A percentile compares a stretch with the other conserved stretches of the same genome.
Conservation (phyloP, 2,888 invertebrate genomes). For the Julus scandinavius region DNA sequence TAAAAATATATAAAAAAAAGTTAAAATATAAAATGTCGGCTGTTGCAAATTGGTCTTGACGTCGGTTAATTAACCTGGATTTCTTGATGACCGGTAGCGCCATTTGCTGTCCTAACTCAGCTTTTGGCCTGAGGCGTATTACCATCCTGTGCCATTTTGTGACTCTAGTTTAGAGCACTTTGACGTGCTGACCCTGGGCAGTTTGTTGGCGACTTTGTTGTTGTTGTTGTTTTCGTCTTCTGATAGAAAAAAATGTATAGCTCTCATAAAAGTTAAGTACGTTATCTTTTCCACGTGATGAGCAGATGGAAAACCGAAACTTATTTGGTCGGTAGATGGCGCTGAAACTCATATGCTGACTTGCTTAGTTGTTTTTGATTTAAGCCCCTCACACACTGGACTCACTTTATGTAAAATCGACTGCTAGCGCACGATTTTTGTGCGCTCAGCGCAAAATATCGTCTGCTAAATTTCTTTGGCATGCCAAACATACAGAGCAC, state of each 20-base stretch:
- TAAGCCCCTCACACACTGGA: too few species aligned
- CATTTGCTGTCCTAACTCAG: neutral
- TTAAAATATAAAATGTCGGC: neutral
- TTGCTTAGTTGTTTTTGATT: too few species aligned
- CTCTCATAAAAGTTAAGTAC: neutral
- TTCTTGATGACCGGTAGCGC: neutral
- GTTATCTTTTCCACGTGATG: neutral
- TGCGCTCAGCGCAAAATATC: too few species aligned
- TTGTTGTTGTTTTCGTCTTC: neutral
- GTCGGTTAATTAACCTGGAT: neutral
- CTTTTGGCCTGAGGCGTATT: neutral
- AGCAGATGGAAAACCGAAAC: neutral
- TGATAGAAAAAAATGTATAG: neutral
- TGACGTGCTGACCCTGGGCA: neutral
- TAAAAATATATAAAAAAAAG: neutral
- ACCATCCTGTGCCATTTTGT: neutral
- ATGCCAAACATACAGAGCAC: too few species aligned
- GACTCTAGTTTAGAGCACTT: neutral
- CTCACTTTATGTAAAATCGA: too few species aligned
- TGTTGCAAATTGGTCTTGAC: slow-evolving; percentile 14
- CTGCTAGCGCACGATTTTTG: too few species aligned
- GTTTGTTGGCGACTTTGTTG: neutral
- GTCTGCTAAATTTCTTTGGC: too few species aligned
- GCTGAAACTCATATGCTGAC: neutral
- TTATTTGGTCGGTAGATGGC: too few species aligned